These are phyloP conservation scores for Xiphorhynchus erythropygius DNA, from an alignment of 2,797 vertebrate genomes.

Conservation along the genomic window DNA sequence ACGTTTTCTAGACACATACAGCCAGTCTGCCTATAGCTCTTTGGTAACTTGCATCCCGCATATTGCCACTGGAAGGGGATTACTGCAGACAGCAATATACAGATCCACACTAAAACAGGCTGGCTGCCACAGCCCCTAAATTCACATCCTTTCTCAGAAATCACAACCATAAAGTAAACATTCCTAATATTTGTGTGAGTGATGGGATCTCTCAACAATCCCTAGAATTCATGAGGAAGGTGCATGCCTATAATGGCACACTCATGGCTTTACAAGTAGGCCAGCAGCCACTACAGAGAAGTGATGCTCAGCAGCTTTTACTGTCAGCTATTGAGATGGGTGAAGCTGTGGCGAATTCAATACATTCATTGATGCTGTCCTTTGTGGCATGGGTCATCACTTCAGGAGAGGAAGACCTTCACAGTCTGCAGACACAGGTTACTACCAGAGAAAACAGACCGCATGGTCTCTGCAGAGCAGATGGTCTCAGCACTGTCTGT, in stretches of 20 bases:
- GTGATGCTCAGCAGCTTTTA: neutral
- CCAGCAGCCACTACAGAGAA: neutral
- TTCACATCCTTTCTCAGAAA: neutral
- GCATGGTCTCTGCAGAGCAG: neutral
- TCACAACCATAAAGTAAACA: neutral
- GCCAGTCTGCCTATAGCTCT: neutral
- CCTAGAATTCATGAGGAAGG: neutral
- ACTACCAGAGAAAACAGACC: neutral
- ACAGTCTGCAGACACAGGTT: neutral
- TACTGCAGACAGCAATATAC: neutral
- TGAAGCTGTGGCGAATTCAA: neutral
- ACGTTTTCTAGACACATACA: neutral
- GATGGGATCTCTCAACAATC: neutral
- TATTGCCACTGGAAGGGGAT: neutral
- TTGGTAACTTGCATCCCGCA: neutral
- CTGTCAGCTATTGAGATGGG: neutral
- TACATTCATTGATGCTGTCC: neutral
- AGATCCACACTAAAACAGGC: neutral
- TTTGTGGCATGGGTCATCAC: too few species aligned
- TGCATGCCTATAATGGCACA: accelerated
- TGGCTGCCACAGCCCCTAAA: neutral
- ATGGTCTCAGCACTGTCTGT: neutral
- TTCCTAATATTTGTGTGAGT: neutral
- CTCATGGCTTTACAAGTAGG: neutral
- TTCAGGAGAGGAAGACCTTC: neutral